Conservation (phyloP, 2,888 invertebrate genomes). For the Plebejus melissa region DNA sequence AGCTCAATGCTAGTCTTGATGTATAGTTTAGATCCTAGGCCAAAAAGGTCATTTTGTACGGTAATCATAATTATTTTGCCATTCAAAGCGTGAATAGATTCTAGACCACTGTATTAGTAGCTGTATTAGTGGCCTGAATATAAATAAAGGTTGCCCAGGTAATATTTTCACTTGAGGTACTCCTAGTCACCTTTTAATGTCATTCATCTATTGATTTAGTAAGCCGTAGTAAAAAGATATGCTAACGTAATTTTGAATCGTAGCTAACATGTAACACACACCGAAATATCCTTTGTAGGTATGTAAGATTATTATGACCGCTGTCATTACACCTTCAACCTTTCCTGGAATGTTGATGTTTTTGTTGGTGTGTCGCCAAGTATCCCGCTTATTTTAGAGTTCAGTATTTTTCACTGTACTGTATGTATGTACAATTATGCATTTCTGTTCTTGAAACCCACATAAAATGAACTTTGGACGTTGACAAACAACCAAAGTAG, state of each 20-base stretch:
- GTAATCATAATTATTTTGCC: neutral
- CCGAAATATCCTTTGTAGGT: neutral
- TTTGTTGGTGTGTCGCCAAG: constrained; percentile 27
- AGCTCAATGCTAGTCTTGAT: constrained; percentile 14
- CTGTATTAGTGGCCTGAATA: neutral
- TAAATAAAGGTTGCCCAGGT: neutral
- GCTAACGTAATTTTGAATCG: no score
- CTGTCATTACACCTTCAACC: constrained; percentile 15
- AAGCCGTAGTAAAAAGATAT: no score
- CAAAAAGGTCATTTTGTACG: neutral
- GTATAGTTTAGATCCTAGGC: constrained; percentile 3
- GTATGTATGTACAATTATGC: neutral
- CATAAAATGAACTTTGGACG: constrained; percentile 10
- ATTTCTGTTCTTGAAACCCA: constrained; percentile 19
- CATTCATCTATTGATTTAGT: no score
- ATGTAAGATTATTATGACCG: neutral
- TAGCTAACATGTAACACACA: no score
- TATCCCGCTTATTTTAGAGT: constrained; percentile 22
- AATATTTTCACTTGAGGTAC: no score
- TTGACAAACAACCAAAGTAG: constrained; percentile 8
- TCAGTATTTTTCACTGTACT: constrained; percentile 13
- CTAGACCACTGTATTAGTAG: no score
- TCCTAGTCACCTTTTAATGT: no score
- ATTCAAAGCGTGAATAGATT: neutral
- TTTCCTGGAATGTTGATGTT: constrained; percentile 21